Evolutionary conservation across 2,113 vertebrate species (phyloP).

Genomic region (Arothron firmamentum): DNA sequence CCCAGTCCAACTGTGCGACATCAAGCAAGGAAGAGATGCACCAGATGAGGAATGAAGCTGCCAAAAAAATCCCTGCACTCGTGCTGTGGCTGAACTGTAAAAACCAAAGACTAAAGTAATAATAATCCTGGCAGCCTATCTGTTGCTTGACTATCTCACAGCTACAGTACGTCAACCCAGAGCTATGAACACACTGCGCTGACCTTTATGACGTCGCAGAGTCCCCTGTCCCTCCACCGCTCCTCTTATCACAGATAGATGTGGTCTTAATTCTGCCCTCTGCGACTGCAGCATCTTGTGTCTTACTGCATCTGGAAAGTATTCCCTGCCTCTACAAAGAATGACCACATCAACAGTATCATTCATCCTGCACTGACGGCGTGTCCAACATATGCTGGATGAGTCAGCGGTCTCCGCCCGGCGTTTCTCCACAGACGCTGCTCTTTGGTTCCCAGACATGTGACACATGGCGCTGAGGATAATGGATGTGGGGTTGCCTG

Average conservation of each 20-base stretch:
- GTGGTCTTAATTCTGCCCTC: slow-evolving; percentile 1
- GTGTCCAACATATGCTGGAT: slow-evolving; percentile 11
- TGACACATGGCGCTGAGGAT: no score
- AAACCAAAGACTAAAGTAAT: no score
- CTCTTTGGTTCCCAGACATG: no score
- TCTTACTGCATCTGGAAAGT: neutral
- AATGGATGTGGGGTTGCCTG: no score
- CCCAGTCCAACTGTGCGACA: slow-evolving; percentile 50
- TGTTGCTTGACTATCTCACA: no score
- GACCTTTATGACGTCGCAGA: no score
- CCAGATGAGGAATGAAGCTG: neutral
- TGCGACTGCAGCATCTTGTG: neutral
- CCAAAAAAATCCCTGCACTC: neutral
- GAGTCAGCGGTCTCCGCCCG: slow-evolving; percentile 2
- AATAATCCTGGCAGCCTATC: no score
- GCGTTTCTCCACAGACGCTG: no score
- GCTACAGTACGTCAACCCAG: no score
- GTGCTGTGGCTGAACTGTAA: no score
- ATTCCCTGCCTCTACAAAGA: neutral
- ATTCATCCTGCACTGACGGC: neutral
- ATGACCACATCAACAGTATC: slow-evolving; percentile 27
- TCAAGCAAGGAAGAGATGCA: slow-evolving; percentile 23
- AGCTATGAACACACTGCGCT: no score
- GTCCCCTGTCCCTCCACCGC: no score
- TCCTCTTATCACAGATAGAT: neutral